Evolutionary conservation across 2,888 invertebrate species (phyloP).

Genomic region (Ectemnius lituratus): DNA sequence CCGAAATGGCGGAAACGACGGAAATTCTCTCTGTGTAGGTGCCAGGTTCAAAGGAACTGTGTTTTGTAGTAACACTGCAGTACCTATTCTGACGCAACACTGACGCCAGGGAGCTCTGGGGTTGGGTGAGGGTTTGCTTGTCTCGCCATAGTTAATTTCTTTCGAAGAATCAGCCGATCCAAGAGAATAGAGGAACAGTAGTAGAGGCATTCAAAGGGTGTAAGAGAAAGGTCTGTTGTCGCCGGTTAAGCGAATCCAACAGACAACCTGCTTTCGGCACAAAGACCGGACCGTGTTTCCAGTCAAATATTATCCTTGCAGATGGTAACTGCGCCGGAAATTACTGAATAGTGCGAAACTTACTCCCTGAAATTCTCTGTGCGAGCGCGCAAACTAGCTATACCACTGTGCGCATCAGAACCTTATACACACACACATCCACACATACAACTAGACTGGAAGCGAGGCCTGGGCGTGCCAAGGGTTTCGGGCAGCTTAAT

Average conservation of each 20-base stretch:
- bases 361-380: conserved; percentile 50
- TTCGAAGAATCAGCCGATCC: neutral
- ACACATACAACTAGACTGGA: too few relatives aligned
- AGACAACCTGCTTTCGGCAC: conserved; percentile 20
- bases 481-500: conserved; percentile 41
- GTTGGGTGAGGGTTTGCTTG: neutral
- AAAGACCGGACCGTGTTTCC: conserved; percentile 15
- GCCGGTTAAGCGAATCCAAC: conserved; percentile 24
- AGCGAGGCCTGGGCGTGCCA: too few relatives aligned
- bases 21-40: neutral
- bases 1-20: neutral
- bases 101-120: neutral
- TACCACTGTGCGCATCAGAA: too few relatives aligned
- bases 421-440: too few relatives aligned
- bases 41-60: neutral
- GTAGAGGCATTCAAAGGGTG: neutral
- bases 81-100: neutral
- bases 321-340: conserved; percentile 44
- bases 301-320: conserved; percentile 50
- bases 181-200: neutral
- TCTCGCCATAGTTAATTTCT: conserved; percentile 3
- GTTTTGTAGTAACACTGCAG: conserved; percentile 5
- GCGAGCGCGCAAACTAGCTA: conserved; percentile 26
- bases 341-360: conserved; percentile 48
- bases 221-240: neutral